Evolutionary conservation across 2,888 invertebrate species (phyloP).

Genomic region (Mermis nigrescens): DNA sequence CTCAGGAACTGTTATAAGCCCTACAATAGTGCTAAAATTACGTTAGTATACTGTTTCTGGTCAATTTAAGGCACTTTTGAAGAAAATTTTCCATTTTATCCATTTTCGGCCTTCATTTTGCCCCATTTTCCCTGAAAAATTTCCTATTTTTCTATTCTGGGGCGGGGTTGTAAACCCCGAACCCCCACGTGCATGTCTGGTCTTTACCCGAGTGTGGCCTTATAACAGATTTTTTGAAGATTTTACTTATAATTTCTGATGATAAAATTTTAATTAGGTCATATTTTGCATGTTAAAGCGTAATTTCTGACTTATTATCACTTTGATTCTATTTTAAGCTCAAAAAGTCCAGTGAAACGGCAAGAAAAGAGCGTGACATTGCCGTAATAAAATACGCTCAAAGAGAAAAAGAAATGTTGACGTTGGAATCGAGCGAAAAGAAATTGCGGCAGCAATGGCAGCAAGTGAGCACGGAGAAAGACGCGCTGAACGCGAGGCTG

Average conservation of each 20-base stretch:
- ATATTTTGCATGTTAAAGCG: background rate
- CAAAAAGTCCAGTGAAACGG: slow-evolving; percentile 18
- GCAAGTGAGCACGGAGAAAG: slow-evolving; percentile 9
- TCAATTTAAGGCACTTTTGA: too few relatives aligned
- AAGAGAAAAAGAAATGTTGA: slow-evolving; percentile 23
- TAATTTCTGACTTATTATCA: background rate
- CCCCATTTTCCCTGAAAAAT: too few relatives aligned
- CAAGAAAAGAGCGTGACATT: slow-evolving; percentile 22
- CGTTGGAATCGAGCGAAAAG: slow-evolving; percentile 16
- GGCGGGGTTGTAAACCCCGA: too few relatives aligned
- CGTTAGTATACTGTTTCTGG: too few relatives aligned
- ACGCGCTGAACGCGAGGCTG: slow-evolving; percentile 8
- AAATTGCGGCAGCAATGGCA: slow-evolving; percentile 12
- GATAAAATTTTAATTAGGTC: background rate
- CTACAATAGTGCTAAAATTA: too few relatives aligned
- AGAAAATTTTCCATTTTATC: too few relatives aligned
- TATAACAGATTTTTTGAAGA: too few relatives aligned
- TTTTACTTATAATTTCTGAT: background rate
- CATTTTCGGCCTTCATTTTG: too few relatives aligned
- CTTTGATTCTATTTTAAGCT: slow-evolving; percentile 18
- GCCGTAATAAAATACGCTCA: slow-evolving; percentile 26
- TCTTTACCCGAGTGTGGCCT: too few relatives aligned
- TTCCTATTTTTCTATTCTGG: too few relatives aligned
- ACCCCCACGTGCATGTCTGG: too few relatives aligned
- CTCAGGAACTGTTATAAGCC: too few relatives aligned